These are phyloP conservation scores for Carettochelys insculpta DNA, from an alignment of 2,113 vertebrate species.

Conservation along the genomic window DNA sequence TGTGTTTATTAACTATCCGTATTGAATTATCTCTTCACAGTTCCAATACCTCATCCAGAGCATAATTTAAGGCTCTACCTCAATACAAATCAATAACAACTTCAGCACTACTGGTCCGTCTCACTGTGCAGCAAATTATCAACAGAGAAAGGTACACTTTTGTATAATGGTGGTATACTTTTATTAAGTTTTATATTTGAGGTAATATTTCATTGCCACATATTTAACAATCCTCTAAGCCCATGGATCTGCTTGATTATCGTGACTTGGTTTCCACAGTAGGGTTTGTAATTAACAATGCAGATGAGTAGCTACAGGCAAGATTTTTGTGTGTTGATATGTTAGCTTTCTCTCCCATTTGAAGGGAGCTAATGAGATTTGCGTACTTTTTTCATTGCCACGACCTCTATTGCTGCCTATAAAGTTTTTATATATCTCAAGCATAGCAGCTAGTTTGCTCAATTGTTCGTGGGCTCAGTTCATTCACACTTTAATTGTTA, in stretches of 20 bases:
- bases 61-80: not conserved
- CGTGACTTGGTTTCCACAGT: slow-evolving; percentile 43
- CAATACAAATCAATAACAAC: not conserved
- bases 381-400: slow-evolving; percentile 51
- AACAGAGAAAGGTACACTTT: not conserved
- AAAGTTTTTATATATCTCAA: slow-evolving; percentile 65
- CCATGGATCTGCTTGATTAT: slow-evolving; percentile 41
- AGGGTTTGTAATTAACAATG: slow-evolving; percentile 65
- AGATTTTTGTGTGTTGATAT: slow-evolving; percentile 36
- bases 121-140: not conserved
- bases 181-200: slow-evolving; percentile 26
- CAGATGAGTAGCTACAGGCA: slow-evolving; percentile 61
- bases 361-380: slow-evolving; percentile 58
- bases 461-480: slow-evolving; percentile 53
- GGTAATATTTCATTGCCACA: slow-evolving; percentile 16
- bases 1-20: not conserved
- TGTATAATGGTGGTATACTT: slow-evolving; percentile 20
- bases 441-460: slow-evolving; percentile 36
- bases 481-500: slow-evolving; percentile 61
- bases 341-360: slow-evolving; percentile 45
- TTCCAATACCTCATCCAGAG: accelerated
- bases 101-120: not conserved
- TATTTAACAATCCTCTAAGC: slow-evolving; percentile 29
- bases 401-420: slow-evolving; percentile 50
- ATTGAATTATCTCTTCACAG: not conserved